Base-by-base conservation (phyloP, 2,888 invertebrate genomes). In the Chromoteleia sp. region DNA sequence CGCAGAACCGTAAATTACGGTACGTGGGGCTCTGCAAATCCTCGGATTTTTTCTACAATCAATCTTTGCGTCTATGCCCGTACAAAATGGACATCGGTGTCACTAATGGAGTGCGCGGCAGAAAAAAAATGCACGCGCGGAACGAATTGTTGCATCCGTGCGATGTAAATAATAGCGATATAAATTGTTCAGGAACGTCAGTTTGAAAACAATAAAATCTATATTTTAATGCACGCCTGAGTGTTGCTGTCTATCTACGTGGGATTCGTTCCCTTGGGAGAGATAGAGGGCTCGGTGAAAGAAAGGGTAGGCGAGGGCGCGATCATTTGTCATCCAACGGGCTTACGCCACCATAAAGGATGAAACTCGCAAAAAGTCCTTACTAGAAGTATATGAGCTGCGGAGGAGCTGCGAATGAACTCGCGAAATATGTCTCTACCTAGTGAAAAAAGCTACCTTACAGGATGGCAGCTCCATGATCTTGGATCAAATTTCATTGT, bases 171-270 rank as follows among this genome's bases (percentile, higher is more conserved):
- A 88, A 90, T 87, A 86, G 82, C 84, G 85, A 78, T 85, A 89
- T 88, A 89, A 89, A 89, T 89, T 86, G 86, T 83, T 71, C 78
- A 82, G 78, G 85, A 85, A 84, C 82, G 85, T 83, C 85, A 82
- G 81, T 83, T 84, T 85, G 85, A 86, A 89, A 89, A 89, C 90
- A 89, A 90, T 90, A 88, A 90, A 90, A 89, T 88, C 89, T 89
- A 89, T 90, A 90, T 89, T 90, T 89, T 89, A 90, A 90, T 89
- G 88, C 85, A 83, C 85, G 85, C 82, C 83, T 78, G 87, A 85
- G 76, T 78, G 74, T 78, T 71, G 75, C 78, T 63, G 82, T 83
- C 77, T 74, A 74, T 54, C 70, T 76, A 45, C 71, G 71, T 30
- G 61, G 73, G 61, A 80, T 70, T 61, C 54, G 19, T 30, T 81